Percentiles rank a stretch among this genome's conserved stretches.
Conservation (phyloP, 2,113 vertebrate genomes). For the Scophthalmus maximus region DNA sequence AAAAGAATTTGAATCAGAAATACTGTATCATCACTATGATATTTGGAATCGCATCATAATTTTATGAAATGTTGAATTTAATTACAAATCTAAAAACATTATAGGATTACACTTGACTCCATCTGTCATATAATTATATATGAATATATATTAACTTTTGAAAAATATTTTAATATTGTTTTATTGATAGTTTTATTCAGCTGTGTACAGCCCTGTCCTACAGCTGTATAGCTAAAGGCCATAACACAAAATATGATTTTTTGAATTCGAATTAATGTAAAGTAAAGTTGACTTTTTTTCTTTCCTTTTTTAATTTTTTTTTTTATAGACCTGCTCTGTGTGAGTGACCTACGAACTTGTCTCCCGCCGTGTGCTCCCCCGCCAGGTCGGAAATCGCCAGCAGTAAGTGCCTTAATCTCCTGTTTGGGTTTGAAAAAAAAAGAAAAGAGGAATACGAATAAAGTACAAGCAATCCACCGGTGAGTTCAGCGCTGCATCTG, state of each 20-base stretch:
- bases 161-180: neutral
- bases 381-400: conserved; percentile 5
- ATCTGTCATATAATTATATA: neutral
- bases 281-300: too few species aligned
- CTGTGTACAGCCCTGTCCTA: neutral
- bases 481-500: conserved; percentile 10
- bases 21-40: neutral
- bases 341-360: conserved; percentile 5
- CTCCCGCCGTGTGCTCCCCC: conserved; percentile 2
- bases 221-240: neutral
- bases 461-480: conserved; percentile 1
- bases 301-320: neutral
- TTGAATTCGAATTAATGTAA: neutral
- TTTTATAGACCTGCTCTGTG: neutral
- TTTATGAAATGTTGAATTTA: neutral
- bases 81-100: too few species aligned
- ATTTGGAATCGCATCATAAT: conserved; percentile 4
- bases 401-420: conserved; percentile 11
- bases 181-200: neutral
- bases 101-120: too few species aligned
- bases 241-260: neutral
- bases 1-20: neutral
- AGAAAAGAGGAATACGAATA: neutral
- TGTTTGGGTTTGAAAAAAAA: neutral
- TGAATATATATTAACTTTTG: neutral